Conservation (phyloP, 37 sponge, comb jelly and placozoan genomes). For the Aphrocallistes beatrix region DNA sequence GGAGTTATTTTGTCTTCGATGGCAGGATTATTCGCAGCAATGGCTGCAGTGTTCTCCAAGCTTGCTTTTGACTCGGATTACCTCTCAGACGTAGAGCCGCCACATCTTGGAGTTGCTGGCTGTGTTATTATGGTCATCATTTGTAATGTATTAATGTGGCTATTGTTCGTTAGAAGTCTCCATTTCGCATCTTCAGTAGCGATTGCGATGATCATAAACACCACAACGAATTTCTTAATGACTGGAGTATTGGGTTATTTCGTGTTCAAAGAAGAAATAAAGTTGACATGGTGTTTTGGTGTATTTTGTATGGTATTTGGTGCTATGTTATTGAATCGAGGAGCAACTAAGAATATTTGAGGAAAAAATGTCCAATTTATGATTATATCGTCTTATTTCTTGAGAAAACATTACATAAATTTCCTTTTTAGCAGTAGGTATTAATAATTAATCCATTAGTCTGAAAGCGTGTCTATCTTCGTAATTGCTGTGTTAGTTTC, state of each 20-base stretch:
- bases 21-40: background rate
- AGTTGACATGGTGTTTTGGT: background rate
- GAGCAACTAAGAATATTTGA: background rate
- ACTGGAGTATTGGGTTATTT: background rate
- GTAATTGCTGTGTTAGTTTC: no score
- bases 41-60: background rate
- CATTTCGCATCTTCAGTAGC: background rate
- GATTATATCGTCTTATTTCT: no score
- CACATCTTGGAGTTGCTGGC: background rate
- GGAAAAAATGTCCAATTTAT: no score
- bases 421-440: no score
- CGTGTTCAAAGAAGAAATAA: background rate
- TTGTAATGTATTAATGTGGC: slow-evolving; percentile 3
- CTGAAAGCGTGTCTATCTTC: no score
- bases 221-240: background rate
- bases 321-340: background rate
- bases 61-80: background rate
- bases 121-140: background rate
- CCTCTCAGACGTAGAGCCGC: background rate
- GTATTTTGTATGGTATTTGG: background rate
- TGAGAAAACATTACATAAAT: no score
- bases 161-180: background rate
- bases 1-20: slow-evolving; percentile 3
- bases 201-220: background rate
- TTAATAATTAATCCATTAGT: no score